Percentiles rank a stretch among this genome's conserved stretches.
Conservation (phyloP, 2,797 vertebrate genomes). For the Huso huso region DNA sequence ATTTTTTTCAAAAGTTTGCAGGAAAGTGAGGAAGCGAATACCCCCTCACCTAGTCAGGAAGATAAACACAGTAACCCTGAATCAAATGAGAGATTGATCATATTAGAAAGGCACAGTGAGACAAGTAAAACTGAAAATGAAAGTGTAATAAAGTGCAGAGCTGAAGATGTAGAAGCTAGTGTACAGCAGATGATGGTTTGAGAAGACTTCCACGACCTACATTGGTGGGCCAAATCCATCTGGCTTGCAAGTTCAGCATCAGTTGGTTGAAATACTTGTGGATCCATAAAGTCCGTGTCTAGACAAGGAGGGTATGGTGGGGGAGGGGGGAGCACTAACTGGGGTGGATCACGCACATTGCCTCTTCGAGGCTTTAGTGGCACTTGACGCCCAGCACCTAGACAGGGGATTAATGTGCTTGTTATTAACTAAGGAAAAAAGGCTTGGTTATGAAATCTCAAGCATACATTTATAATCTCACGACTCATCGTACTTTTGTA, state of each 20-base stretch:
- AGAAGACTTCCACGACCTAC: conserved; percentile 57
- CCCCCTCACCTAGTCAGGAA: neutral
- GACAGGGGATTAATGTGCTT: conserved; percentile 52
- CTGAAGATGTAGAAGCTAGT: neutral
- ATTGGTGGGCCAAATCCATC: conserved; percentile 56
- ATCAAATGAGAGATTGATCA: no score
- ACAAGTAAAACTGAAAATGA: conserved; percentile 33
- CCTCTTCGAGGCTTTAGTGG: conserved; percentile 75
- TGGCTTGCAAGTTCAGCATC: conserved; percentile 48
- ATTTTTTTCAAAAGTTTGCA: no score
- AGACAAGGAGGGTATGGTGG: conserved; percentile 58
- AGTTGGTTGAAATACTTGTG: conserved; percentile 33
- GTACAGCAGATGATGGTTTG: neutral
- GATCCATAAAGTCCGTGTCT: conserved; percentile 41
- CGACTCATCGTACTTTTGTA: no score
- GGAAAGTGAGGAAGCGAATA: conserved; percentile 21
- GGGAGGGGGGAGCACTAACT: conserved; percentile 63
- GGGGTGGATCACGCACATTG: conserved; percentile 46
- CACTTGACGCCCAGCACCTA: conserved; percentile 62
- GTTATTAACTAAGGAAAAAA: conserved; percentile 29
- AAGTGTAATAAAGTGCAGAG: conserved; percentile 27
- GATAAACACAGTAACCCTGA: no score
- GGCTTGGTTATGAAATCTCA: neutral
- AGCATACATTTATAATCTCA: neutral
- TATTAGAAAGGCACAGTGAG: conserved; percentile 1